These are phyloP conservation scores for Scomber scombrus DNA, from an alignment of 2,113 vertebrate genomes.

Conservation along the genomic window DNA sequence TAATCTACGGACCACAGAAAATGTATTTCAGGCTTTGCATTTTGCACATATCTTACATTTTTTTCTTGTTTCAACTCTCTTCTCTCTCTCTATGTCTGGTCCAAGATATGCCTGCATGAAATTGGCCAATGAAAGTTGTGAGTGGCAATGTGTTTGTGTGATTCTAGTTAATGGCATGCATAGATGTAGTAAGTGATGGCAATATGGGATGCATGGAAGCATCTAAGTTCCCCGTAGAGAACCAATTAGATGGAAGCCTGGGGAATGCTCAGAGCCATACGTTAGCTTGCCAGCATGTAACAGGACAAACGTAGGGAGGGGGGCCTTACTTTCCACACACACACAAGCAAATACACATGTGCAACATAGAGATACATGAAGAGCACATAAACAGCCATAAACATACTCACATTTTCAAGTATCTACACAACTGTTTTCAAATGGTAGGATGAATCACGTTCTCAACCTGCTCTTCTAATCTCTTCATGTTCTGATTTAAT, in stretches of 20 bases:
- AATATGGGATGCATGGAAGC: conserved; percentile 44
- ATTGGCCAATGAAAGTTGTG: too few relatives aligned
- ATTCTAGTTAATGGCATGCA: conserved; percentile 44
- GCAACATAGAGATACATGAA: neutral
- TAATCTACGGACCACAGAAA: too few relatives aligned
- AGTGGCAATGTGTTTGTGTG: conserved; percentile 31
- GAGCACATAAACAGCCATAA: neutral
- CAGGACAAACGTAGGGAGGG: conserved; percentile 17
- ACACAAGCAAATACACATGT: neutral
- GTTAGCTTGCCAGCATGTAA: conserved; percentile 53
- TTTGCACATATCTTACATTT: too few relatives aligned
- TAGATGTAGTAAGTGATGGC: conserved; percentile 30
- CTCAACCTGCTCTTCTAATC: conserved; percentile 6
- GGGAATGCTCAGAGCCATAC: conserved; percentile 42
- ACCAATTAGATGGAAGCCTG: conserved; percentile 54
- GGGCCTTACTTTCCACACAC: conserved; percentile 8
- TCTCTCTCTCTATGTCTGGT: too few relatives aligned
- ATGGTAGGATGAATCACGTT: neutral
- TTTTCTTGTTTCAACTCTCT: too few relatives aligned
- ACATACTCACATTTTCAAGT: conserved; percentile 25
- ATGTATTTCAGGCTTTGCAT: too few relatives aligned
- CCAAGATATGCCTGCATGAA: too few relatives aligned
- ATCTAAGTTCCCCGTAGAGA: conserved; percentile 48
- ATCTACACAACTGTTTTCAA: conserved; percentile 22
- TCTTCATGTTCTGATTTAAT: conserved; percentile 32